These are phyloP conservation scores for Stegodyphus dumicola DNA, from an alignment of 1,140 invertebrate species.

Conservation along the genomic window DNA sequence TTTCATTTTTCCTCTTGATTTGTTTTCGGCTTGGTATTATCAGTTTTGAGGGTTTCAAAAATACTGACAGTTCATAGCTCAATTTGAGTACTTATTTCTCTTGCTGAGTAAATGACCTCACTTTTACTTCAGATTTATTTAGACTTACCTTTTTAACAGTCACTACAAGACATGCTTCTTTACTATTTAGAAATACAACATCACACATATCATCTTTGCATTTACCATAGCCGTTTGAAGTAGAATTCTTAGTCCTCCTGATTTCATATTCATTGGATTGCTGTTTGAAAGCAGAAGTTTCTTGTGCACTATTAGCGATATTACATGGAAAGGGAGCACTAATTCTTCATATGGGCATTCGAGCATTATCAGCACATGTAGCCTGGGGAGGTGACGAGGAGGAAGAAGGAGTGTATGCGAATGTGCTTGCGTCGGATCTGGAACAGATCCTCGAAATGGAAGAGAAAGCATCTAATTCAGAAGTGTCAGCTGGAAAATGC, in stretches of 20 bases:
- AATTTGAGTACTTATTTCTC: slow-evolving; percentile 53
- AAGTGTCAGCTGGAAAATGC: slow-evolving; percentile 76
- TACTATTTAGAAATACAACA: not conserved
- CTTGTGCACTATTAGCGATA: slow-evolving; percentile 10
- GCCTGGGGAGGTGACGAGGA: slow-evolving; percentile 73
- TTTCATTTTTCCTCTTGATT: not conserved
- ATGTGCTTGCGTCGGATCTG: slow-evolving; percentile 65
- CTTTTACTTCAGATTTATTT: slow-evolving; percentile 11
- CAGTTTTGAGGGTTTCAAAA: not conserved
- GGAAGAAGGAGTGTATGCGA: slow-evolving; percentile 66
- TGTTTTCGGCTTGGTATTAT: not conserved
- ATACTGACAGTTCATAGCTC: slow-evolving; percentile 12
- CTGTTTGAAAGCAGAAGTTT: not conserved
- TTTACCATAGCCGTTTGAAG: not conserved
- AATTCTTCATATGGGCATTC: slow-evolving; percentile 69
- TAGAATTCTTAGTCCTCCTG: not conserved
- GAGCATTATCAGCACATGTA: slow-evolving; percentile 81
- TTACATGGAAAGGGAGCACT: slow-evolving; percentile 11
- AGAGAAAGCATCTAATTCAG: slow-evolving; percentile 77
- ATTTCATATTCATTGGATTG: slow-evolving; percentile 2
- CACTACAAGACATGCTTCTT: not conserved
- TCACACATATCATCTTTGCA: slow-evolving; percentile 24
- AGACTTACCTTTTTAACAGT: not conserved
- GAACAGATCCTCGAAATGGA: slow-evolving; percentile 73
- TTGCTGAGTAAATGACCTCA: slow-evolving; percentile 20